Evolutionary conservation across 1,140 invertebrate species (phyloP), one percentile per base, ranked within the genome.

Genomic region (Aethina tumida): DNA sequence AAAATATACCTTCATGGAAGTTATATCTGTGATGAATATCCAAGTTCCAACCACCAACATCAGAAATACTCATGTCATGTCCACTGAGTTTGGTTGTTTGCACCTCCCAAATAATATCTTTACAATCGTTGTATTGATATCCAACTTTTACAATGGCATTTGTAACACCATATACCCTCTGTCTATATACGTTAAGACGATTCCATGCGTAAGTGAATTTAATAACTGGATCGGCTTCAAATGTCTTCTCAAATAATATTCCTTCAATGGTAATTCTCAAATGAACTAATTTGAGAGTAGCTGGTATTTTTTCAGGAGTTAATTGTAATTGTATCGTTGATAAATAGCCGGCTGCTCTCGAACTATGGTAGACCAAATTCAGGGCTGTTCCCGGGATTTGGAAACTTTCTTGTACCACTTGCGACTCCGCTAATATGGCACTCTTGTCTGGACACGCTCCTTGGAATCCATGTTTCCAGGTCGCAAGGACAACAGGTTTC

Each of bases 121-220:
- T 84, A 63, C 95, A 98, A 48, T 89, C 86, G 13, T 72, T 81
- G 56, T 97, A 97, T 58, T 96, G 84, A 60, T 97, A 97, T 0
- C 94, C 94, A 9, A 97, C 90, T 67, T 88, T 91, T 0, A 98
- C 91, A 64, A 89, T 71, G 2, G 87, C 88, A 1, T 85, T 90
- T 0, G 88, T 90, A 0, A 90, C 83, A 0, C 88, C 88, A 52
- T 90, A 92, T 16, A 97, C 92, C 38, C 90, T 74, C 67, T 97
- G 93, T 18, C 88, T 74, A 58, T 97, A 97, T n/a, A 95, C 90
- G 59, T 98, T 97, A 2, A 90, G 65, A 42, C 92, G 72, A 58
- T 97, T 93, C 95, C 94, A 97, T 0, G 90, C 81, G 58, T 94
- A 97, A 0, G 91, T 95, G 57, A 92, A 96, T 59, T 93, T 95